phyloP scores from a whole-genome alignment of 2,888 invertebrate genomes.

The Drosophila monieri region DNA sequence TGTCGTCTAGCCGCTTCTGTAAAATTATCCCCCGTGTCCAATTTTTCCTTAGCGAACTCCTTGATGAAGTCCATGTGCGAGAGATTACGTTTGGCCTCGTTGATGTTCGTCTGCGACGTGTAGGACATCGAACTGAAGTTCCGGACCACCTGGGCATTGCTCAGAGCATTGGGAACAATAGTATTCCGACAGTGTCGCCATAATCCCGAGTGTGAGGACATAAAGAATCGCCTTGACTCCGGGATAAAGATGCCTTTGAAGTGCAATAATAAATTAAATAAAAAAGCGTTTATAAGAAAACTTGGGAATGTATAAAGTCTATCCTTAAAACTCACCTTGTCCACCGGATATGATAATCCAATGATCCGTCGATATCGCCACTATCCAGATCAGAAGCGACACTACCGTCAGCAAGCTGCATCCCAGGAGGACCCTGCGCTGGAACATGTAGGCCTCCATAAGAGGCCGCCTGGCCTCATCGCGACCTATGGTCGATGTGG shows the following conservation, averaged over 20 bases:
- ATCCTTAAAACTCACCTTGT: slow-evolving; percentile 66
- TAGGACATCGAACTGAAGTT: slow-evolving; percentile 85
- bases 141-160: slow-evolving; percentile 85
- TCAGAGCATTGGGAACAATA: slow-evolving; percentile 83
- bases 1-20: slow-evolving; percentile 77
- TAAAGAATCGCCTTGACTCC: slow-evolving; percentile 86
- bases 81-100: slow-evolving; percentile 76
- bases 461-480: slow-evolving; percentile 86
- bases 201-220: slow-evolving; percentile 89
- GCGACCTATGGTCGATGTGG: slow-evolving; percentile 87
- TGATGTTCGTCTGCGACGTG: slow-evolving; percentile 68
- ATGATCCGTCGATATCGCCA: slow-evolving; percentile 89
- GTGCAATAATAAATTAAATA: neutral
- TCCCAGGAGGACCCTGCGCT: slow-evolving; percentile 89
- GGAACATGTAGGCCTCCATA: slow-evolving; percentile 87
- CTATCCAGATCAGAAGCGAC: slow-evolving; percentile 88
- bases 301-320: too few species aligned
- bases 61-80: slow-evolving; percentile 75
- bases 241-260: slow-evolving; percentile 86
- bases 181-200: slow-evolving; percentile 85
- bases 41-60: slow-evolving; percentile 63
- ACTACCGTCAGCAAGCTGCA: slow-evolving; percentile 88
- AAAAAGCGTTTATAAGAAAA: too few species aligned
- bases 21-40: slow-evolving; percentile 63
- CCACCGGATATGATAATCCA: slow-evolving; percentile 87